Evolutionary conservation across 2,888 invertebrate species (phyloP).

Genomic region (Tuta absoluta): DNA sequence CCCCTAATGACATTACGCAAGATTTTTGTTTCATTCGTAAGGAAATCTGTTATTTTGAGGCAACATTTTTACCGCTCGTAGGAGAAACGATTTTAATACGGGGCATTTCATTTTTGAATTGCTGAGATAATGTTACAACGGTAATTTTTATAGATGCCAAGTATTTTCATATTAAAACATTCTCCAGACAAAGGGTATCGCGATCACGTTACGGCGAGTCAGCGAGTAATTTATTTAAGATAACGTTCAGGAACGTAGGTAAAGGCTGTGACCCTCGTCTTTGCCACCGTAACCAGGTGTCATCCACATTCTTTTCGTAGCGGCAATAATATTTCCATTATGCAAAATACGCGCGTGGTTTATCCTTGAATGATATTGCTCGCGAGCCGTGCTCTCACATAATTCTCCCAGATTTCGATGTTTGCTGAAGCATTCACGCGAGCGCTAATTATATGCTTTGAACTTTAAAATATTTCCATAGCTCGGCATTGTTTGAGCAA

Average conservation of each 20-base stretch:
- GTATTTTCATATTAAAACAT: conserved; percentile 17
- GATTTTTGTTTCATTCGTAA: background rate
- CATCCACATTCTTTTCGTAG: conserved; percentile 20
- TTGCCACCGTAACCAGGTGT: conserved; percentile 36
- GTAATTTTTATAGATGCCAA: conserved; percentile 5
- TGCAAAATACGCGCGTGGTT: conserved; percentile 39
- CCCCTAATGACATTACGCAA: conserved; percentile 13
- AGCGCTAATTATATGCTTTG: conserved; percentile 19
- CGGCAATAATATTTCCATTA: conserved; percentile 36
- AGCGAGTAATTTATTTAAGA: conserved; percentile 22
- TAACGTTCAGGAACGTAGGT: conserved; percentile 27
- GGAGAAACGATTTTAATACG: conserved; percentile 5
- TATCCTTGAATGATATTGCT: conserved; percentile 39
- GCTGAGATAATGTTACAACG: conserved; percentile 9
- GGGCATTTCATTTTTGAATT: background rate
- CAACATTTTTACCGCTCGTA: background rate
- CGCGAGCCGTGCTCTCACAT: conserved; percentile 43
- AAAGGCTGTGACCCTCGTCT: conserved; percentile 34
- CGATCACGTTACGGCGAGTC: conserved; percentile 32
- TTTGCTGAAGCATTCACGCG: conserved; percentile 33
- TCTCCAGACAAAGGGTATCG: conserved; percentile 28
- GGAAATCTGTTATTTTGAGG: too few relatives aligned
- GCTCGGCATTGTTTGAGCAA: conserved; percentile 19
- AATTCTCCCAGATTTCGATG: conserved; percentile 39
- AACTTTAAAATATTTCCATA: conserved; percentile 31